A percentile compares a stretch with the other conserved stretches of the same genome.
These are phyloP conservation scores for Drosophila guanche DNA, from an alignment of 1,140 invertebrate genomes.

Conservation along the genomic window DNA sequence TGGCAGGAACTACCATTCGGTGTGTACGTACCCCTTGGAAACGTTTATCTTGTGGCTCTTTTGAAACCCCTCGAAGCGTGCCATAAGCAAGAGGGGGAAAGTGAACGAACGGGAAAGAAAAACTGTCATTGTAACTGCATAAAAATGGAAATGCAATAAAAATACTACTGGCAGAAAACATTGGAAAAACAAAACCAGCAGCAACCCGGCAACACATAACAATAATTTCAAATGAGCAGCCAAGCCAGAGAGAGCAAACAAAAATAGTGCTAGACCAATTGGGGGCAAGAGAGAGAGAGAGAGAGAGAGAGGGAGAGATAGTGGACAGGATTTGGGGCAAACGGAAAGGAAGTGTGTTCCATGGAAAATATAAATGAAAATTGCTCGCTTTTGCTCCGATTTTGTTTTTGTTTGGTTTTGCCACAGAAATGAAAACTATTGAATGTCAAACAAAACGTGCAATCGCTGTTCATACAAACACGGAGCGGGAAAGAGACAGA, in stretches of 20 bases:
- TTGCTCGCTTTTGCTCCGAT: conserved; percentile 28
- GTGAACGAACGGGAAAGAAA: too few relatives aligned
- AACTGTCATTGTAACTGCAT: conserved; percentile 78
- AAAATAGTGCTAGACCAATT: too few relatives aligned
- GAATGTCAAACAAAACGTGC: conserved; percentile 78
- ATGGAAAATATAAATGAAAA: conserved; percentile 58
- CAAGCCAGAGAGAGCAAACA: not conserved
- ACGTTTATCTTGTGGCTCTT: conserved; percentile 57
- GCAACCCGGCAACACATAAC: conserved; percentile 62
- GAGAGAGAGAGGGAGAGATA: too few relatives aligned
- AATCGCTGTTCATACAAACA: conserved; percentile 57
- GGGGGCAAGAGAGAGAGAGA: too few relatives aligned
- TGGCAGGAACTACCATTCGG: too few relatives aligned
- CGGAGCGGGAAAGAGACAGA: conserved; percentile 1
- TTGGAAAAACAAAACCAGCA: conserved; percentile 46
- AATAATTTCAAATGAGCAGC: conserved; percentile 73
- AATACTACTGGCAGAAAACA: conserved; percentile 73
- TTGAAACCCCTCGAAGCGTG: conserved; percentile 57
- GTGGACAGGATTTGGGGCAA: too few relatives aligned
- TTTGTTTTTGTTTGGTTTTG: conserved; percentile 50
- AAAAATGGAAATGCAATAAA: conserved; percentile 78
- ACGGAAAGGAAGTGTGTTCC: too few relatives aligned
- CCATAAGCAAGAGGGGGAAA: not conserved
- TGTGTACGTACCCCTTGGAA: not conserved
- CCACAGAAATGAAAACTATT: conserved; percentile 75